A percentile compares a stretch with the other conserved stretches of the same genome.
phyloP scores from a whole-genome alignment of 1,140 invertebrate genomes.

The Penaeus vannamei region DNA sequence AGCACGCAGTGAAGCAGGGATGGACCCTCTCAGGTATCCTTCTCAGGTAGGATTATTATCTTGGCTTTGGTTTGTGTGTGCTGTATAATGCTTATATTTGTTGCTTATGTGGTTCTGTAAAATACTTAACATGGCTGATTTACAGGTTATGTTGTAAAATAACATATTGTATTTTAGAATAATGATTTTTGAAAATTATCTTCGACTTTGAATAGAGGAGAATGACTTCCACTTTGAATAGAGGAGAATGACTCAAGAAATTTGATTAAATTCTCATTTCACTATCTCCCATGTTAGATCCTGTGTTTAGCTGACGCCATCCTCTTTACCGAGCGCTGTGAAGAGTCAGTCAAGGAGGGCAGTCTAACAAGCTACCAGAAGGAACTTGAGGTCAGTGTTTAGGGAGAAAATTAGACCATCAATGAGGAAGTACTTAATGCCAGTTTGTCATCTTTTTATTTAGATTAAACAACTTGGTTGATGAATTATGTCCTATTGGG shows the following conservation, averaged over 20 bases:
- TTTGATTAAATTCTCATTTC: background rate
- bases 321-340: conserved; percentile 85
- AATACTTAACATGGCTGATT: background rate
- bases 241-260: no score
- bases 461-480: no score
- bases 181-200: no score
- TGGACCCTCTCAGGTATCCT: conserved; percentile 85
- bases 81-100: background rate
- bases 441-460: background rate
- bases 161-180: no score
- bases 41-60: conserved; percentile 54
- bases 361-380: conserved; percentile 76
- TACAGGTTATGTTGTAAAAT: no score
- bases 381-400: conserved; percentile 71
- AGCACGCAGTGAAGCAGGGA: conserved; percentile 73
- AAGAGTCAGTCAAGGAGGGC: conserved; percentile 82
- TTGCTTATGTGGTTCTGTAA: background rate
- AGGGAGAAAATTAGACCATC: background rate
- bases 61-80: background rate
- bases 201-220: no score
- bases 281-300: conserved; percentile 79
- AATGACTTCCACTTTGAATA: no score
- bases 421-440: background rate
- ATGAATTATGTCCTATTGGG: no score
- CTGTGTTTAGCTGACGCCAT: conserved; percentile 79